Evolutionary conservation across 2,888 invertebrate genomes (phyloP).

Genomic region (Acanthoscelides obtectus): DNA sequence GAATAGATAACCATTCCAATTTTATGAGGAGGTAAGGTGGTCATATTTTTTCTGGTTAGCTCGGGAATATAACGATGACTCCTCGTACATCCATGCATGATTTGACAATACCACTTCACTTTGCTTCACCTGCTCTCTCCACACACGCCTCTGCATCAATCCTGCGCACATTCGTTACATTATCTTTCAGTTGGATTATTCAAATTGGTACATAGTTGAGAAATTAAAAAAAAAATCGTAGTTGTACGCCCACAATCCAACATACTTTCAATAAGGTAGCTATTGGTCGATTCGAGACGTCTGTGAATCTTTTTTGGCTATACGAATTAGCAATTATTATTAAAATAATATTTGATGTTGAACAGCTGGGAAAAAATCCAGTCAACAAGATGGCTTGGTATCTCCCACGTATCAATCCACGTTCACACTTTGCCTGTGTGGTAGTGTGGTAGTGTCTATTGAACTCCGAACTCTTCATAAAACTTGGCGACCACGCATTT

Average conservation of each 20-base stretch:
- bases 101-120: neutral
- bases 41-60: neutral
- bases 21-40: too few relatives aligned
- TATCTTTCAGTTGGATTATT: neutral
- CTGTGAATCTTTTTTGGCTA: neutral
- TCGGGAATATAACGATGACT: neutral
- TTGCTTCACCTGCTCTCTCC: neutral
- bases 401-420: too few relatives aligned
- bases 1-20: too few relatives aligned
- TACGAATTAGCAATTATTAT: too few relatives aligned
- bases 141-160: neutral
- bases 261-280: neutral
- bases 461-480: too few relatives aligned
- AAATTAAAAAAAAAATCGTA: neutral
- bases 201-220: neutral
- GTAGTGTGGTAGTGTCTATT: too few relatives aligned
- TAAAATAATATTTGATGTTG: too few relatives aligned
- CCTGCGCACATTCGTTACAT: neutral
- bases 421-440: too few relatives aligned
- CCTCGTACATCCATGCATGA: neutral
- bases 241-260: neutral
- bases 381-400: too few relatives aligned
- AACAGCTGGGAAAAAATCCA: too few relatives aligned
- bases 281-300: neutral
- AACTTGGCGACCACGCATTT: too few relatives aligned